A percentile compares a stretch with the other conserved stretches of the same genome.
Conservation (phyloP, 2,113 vertebrate species). For the Crotalus helleri region DNA sequence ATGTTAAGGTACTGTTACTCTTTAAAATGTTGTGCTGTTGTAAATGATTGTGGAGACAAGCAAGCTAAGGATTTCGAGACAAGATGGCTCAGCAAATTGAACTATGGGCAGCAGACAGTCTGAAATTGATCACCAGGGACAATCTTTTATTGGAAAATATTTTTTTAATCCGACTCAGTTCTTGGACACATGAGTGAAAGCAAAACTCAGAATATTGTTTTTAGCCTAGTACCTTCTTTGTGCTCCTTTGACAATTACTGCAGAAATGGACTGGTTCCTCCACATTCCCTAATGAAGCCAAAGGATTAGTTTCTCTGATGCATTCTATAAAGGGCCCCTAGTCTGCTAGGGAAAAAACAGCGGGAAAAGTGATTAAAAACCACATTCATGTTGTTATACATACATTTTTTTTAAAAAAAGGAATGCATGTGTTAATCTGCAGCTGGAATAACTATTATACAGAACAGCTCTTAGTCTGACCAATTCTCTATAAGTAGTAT, state of each 20-base stretch:
- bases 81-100: not conserved
- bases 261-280: not conserved
- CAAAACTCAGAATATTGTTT: not conserved
- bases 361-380: not conserved
- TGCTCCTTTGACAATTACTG: not conserved
- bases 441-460: not conserved
- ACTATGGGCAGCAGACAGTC: not conserved
- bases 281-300: not conserved
- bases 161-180: not conserved
- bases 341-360: not conserved
- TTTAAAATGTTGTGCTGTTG: slow-evolving; percentile 1
- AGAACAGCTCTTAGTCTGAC: not conserved
- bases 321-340: not conserved
- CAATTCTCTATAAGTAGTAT: not conserved
- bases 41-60: slow-evolving; percentile 1
- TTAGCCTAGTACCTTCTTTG: not conserved
- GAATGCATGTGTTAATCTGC: not conserved
- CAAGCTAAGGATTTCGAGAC: not conserved
- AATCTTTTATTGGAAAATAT: not conserved
- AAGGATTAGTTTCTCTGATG: not conserved
- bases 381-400: not conserved
- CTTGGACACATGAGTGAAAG: not conserved
- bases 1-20: not conserved
- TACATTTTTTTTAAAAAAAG: not conserved
- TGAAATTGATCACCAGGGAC: not conserved